Evolutionary conservation across 2,113 vertebrate species (phyloP), one percentile per base, ranked within the genome.

Genomic region (Carassius gibelio): DNA sequence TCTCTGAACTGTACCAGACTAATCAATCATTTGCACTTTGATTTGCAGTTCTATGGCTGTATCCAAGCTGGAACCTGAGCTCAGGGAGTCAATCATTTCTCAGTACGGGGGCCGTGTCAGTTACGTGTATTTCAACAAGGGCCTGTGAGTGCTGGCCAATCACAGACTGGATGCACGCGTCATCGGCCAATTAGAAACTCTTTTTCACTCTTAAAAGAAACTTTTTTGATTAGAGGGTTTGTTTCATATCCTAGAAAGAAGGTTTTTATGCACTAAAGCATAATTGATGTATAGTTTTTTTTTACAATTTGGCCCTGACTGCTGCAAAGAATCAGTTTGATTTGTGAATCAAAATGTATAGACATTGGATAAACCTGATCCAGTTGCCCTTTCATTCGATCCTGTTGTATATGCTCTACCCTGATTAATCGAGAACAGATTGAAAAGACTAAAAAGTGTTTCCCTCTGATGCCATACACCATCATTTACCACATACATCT

Each of bases 81-180:
- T 99, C 77, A 95, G 92, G 87, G 94, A 96, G 83, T 95, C 93
- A 80, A 96, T 99, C 42, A 0, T 87, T 84, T 94, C 95, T 88
- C 94, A 93, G 52, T 93, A 95, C 0, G 95, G 96, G 80, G 95
- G 96, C 87, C 89, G 88, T 52, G 85, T 97, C 55, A 90, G 91
- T 0, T 93, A 71, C 0, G 95, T 97, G 88, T 99, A 97, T 93
- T 99, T 99, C 93, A 99, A 99, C 92, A 99, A 99, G 93, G 98
- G 98, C 81, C 94, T 99, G 85, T 99, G 92, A 97, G 64, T 13
- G 77, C 64, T 2, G 26, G 64, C 45, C 64, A 71, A 52, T 55
- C 62, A 71, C 26, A 52, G 9, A 69, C 64, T 62, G 30, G 8
- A 79, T 79, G 26, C 8, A 21, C 7, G 15, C 5, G 4, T 34